These are phyloP conservation scores for Hydropotes inermis DNA, from an alignment of 2,113 vertebrate genomes.

Conservation along the genomic window DNA sequence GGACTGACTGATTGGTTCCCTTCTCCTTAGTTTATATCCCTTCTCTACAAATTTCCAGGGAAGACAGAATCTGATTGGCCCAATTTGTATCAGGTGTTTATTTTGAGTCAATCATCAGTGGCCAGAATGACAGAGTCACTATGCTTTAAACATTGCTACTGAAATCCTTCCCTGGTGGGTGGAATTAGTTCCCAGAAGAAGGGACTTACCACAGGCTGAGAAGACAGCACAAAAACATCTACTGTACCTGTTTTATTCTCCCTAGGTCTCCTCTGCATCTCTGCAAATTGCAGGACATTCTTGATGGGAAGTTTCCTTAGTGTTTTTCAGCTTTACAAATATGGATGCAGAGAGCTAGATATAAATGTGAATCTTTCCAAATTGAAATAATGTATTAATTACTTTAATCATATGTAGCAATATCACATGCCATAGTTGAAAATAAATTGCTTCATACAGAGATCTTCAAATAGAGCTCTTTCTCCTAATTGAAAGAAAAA, in stretches of 20 bases:
- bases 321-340: not conserved
- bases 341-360: not conserved
- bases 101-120: not conserved
- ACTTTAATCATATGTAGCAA: not conserved
- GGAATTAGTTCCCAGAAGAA: not conserved
- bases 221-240: not conserved
- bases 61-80: not conserved
- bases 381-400: not conserved
- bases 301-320: not conserved
- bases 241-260: not conserved
- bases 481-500: slow-evolving; percentile 14
- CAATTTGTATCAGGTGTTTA: not conserved
- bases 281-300: not conserved
- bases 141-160: not conserved
- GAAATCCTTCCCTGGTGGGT: not conserved
- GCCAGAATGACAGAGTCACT: not conserved
- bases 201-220: not conserved
- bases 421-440: not conserved
- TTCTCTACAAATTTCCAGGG: not conserved
- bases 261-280: not conserved
- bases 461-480: not conserved
- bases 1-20: not conserved
- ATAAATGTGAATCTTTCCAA: not conserved
- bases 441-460: not conserved
- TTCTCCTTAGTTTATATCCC: not conserved